These are phyloP conservation scores for Numida meleagris DNA, from an alignment of 2,113 vertebrate species.

Conservation along the genomic window DNA sequence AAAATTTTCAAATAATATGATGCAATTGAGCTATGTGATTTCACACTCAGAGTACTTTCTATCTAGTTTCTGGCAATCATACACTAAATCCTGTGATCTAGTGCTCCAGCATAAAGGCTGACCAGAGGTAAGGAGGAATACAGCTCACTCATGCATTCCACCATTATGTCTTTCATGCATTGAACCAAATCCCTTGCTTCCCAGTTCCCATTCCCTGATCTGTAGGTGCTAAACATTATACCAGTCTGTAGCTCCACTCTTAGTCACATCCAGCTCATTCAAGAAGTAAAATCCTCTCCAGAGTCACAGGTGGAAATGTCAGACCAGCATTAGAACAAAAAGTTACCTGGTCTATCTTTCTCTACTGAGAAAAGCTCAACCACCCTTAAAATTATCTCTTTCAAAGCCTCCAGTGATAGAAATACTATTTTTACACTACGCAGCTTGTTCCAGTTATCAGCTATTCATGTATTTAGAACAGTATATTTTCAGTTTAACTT, in stretches of 20 bases:
- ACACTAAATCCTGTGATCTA: not conserved
- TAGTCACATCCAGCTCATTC: not conserved
- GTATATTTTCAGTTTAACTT: not conserved
- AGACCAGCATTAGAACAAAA: not conserved
- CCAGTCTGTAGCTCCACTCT: not conserved
- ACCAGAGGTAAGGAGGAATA: not conserved
- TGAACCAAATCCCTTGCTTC: not conserved
- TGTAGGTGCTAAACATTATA: not conserved
- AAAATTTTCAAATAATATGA: not conserved
- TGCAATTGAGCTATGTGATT: not conserved
- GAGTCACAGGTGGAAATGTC: not conserved
- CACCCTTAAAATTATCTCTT: not conserved
- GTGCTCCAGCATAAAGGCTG: not conserved
- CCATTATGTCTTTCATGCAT: not conserved
- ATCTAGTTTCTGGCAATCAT: not conserved
- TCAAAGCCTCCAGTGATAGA: not conserved
- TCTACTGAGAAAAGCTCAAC: not conserved
- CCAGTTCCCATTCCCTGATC: not conserved
- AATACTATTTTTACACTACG: not conserved
- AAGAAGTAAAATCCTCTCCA: not conserved
- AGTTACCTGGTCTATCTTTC: rapidly evolving
- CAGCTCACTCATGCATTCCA: not conserved
- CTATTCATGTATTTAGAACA: not conserved
- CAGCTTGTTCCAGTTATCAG: not conserved
- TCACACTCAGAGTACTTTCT: not conserved